Percentiles rank a stretch among this genome's conserved stretches.
phyloP scores from a whole-genome alignment of 1,140 invertebrate genomes.

The Chelonus insularis region DNA sequence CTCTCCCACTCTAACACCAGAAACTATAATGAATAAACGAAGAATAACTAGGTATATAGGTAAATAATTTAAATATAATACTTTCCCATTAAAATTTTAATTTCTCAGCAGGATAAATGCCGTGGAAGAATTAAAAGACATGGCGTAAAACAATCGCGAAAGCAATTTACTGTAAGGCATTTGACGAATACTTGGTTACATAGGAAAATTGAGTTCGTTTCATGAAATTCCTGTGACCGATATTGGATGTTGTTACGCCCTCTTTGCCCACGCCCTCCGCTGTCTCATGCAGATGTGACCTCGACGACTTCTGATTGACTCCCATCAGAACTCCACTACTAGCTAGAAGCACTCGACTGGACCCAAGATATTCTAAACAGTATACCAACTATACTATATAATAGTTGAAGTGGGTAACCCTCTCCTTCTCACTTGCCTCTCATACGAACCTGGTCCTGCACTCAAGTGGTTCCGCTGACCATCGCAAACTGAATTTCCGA shows the following conservation, averaged over 20 bases:
- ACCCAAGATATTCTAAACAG: slow-evolving; percentile 22
- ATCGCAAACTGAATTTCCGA: slow-evolving; percentile 54
- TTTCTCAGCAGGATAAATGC: no score
- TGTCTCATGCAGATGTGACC: slow-evolving; percentile 19
- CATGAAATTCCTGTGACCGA: slow-evolving; percentile 15
- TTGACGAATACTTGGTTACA: background rate
- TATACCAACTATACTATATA: slow-evolving; percentile 1
- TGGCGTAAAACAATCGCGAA: background rate
- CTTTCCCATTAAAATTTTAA: no score
- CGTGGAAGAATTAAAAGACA: no score
- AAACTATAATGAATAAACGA: background rate
- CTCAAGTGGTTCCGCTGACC: slow-evolving; percentile 44
- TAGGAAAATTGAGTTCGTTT: slow-evolving; percentile 15
- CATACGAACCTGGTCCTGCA: background rate
- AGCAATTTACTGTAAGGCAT: slow-evolving; percentile 1
- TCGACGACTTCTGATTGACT: slow-evolving; percentile 24
- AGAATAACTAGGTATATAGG: no score
- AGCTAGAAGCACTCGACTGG: background rate
- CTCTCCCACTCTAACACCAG: background rate
- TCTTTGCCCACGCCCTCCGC: slow-evolving; percentile 11
- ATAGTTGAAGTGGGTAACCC: background rate
- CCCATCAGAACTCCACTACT: background rate
- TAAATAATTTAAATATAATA: no score
- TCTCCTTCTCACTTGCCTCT: background rate
- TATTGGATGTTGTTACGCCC: slow-evolving; percentile 22